Evolutionary conservation across 2,888 invertebrate species (phyloP), one percentile per base, ranked within the genome.

Genomic region (Dione juno): DNA sequence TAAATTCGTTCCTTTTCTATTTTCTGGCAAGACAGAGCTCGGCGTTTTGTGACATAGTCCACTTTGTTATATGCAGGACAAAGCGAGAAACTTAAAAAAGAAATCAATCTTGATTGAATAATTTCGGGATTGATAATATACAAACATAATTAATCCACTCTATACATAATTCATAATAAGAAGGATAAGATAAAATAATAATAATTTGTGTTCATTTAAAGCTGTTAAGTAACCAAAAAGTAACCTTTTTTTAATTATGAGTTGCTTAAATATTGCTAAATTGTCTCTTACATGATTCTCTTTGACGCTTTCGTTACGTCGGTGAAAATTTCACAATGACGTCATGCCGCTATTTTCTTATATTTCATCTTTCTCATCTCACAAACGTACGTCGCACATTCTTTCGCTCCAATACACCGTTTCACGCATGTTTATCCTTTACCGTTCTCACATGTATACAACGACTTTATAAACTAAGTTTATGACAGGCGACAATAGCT

Each of bases 311-410:
- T n/a, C n/a, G 3, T 35, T 9, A 35, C 35, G 3, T 10, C 11
- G 14, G 28, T 35, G 54, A 35, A 54, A 54, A 54, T 54, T 54
- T 54, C 14, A n/a, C n/a, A n/a, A 35, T 35, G 35, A n/a, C n/a
- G 35, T n/a, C 35, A n/a, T 35, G n/a, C n/a, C 35, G 28, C 9
- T n/a, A n/a, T 54, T 35, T 54, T 35, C 54, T 35, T 54, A n/a
- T 54, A 54, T 35, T 35, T 35, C 10, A 54, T n/a, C 8, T 54
- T 14, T 54, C n/a, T 54, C 35, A 54, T 50, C 48, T 50, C 19
- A 50, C n/a, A 54, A 54, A 19, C 5, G n/a, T 14, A 28, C 8
- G 7, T 14, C 28, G 9, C 28, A 54, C 28, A 54, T 35, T 35
- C 9, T 54, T 35, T 35, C 14, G 28, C 53, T 35, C 10, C 54